Percentiles rank a stretch among this genome's conserved stretches.
Conservation (phyloP, 64 coral and sea anemone genomes). For the Montipora capricornis region DNA sequence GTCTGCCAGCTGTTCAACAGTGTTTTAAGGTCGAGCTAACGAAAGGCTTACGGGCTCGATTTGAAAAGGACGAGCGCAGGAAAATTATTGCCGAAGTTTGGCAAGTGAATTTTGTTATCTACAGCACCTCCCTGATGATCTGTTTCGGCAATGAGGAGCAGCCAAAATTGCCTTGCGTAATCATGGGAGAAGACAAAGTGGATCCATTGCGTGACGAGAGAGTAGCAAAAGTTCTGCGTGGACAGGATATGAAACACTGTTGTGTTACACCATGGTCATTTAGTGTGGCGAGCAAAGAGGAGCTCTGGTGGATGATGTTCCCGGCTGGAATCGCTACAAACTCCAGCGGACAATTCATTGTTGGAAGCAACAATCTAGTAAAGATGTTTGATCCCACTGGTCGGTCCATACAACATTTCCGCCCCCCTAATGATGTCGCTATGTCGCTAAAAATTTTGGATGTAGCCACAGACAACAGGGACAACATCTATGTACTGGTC, state of each 20-base stretch:
- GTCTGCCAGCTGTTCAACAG: neutral
- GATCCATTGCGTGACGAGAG: constrained; percentile 41
- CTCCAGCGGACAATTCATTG: too few relatives aligned
- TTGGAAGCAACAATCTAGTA: neutral
- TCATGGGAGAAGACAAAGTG: neutral
- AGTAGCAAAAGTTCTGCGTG: neutral
- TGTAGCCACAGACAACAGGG: neutral
- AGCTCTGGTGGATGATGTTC: neutral
- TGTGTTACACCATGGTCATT: constrained; percentile 20
- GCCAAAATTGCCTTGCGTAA: constrained; percentile 34
- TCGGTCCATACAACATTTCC: too few relatives aligned
- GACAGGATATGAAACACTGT: constrained; percentile 18
- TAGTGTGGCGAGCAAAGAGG: neutral
- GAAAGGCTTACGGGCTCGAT: neutral
- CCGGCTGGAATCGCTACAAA: too few relatives aligned
- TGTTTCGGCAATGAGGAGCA: neutral
- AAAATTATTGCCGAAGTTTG: constrained; percentile 34
- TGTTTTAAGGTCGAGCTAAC: constrained; percentile 17
- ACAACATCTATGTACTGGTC: constrained; percentile 1
- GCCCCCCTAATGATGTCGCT: neutral
- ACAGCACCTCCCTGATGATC: constrained; percentile 15
- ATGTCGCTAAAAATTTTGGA: too few relatives aligned
- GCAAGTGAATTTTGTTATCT: constrained; percentile 22
- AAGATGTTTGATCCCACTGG: too few relatives aligned
- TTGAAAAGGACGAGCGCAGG: neutral